These are phyloP conservation scores for Tetramorium simillimum DNA, from an alignment of 1,140 invertebrate genomes.

Conservation along the genomic window DNA sequence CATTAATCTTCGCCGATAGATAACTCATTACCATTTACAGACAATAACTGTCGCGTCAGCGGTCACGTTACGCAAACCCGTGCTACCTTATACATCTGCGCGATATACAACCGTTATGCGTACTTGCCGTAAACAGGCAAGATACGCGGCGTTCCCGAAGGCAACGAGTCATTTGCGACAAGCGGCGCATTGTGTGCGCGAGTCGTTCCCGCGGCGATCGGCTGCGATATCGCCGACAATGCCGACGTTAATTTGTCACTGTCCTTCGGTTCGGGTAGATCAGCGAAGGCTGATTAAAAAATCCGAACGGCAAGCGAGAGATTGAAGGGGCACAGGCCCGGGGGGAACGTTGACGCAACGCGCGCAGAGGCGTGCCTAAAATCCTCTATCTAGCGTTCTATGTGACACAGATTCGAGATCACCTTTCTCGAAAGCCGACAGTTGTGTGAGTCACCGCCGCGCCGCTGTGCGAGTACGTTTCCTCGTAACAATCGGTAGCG, in stretches of 20 bases:
- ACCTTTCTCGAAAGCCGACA: slow-evolving; percentile 71
- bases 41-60: neutral
- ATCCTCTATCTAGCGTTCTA: slow-evolving; percentile 71
- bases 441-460: slow-evolving; percentile 55
- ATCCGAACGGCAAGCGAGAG: slow-evolving; percentile 52
- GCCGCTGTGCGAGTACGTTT: slow-evolving; percentile 8
- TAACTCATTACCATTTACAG: neutral
- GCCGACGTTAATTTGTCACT: slow-evolving; percentile 7
- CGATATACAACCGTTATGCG: neutral
- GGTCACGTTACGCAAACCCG: neutral
- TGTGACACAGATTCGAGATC: slow-evolving; percentile 73
- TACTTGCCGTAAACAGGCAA: neutral
- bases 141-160: neutral
- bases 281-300: slow-evolving; percentile 60
- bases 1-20: neutral
- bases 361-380: slow-evolving; percentile 69
- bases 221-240: neutral
- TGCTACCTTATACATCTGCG: neutral
- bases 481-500: neutral
- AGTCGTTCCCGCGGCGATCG: neutral
- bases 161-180: neutral
- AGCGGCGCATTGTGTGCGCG: neutral
- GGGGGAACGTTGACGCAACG: slow-evolving; percentile 61
- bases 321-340: slow-evolving; percentile 19
- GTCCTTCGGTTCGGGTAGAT: neutral